Evolutionary conservation across 2,113 vertebrate genomes (phyloP).

Genomic region (Sorex fumeus): DNA sequence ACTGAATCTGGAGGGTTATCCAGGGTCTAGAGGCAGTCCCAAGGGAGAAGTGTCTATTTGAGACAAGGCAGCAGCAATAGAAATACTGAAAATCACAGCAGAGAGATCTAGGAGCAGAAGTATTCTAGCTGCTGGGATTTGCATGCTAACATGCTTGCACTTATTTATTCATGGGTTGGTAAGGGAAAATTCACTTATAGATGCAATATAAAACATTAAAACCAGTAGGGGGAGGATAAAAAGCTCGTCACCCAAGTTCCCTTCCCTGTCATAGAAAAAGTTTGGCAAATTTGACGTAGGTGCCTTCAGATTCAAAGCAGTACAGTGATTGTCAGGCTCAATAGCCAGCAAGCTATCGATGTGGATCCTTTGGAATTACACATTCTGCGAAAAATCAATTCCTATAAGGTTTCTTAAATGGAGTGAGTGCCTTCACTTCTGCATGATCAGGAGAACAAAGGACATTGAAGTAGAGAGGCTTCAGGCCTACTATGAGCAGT

Average conservation of each 20-base stretch:
- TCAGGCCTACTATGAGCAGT: neutral
- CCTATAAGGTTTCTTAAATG: conserved; percentile 54
- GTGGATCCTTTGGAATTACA: conserved; percentile 51
- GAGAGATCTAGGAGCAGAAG: neutral
- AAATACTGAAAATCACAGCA: neutral
- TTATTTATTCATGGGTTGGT: neutral
- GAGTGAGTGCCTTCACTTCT: conserved; percentile 35
- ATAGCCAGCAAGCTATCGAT: conserved; percentile 21
- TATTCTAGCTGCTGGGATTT: neutral
- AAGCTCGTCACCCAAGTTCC: neutral
- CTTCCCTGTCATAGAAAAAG: conserved; percentile 4
- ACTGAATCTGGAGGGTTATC: neutral
- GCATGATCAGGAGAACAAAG: conserved; percentile 11
- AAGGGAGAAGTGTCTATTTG: no score
- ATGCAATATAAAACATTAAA: neutral
- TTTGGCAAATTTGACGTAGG: neutral
- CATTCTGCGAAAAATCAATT: conserved; percentile 64
- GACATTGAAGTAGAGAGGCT: neutral
- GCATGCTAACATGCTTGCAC: neutral
- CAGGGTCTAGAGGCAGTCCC: neutral
- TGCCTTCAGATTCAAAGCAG: conserved; percentile 53
- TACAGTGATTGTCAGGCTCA: neutral
- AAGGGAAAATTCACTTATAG: neutral
- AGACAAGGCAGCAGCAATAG: neutral
- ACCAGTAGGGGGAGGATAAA: neutral